Conservation (phyloP, 2,797 vertebrate species). For the Moxostoma hubbsi region DNA sequence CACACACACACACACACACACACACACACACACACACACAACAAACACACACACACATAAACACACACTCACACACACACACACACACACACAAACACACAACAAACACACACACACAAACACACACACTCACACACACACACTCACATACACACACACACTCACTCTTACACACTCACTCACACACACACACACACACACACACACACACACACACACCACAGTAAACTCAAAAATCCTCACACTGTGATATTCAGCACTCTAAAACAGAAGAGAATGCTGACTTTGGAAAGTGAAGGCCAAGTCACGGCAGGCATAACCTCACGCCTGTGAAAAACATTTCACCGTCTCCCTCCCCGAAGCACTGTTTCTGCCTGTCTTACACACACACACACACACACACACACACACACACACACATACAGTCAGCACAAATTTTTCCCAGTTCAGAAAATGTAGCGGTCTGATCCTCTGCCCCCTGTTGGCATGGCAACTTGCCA, state of each 20-base stretch:
- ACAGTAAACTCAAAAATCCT: neutral
- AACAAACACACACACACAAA: no score
- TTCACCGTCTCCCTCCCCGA: neutral
- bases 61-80: no score
- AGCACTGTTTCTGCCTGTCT: neutral
- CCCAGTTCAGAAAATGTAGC: constrained; percentile 65
- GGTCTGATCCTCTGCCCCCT: constrained; percentile 56
- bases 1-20: no score
- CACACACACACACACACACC: neutral
- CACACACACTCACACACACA: no score
- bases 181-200: no score
- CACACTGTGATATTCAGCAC: neutral
- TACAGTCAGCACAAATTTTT: neutral
- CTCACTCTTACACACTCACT: no score
- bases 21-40: no score
- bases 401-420: constrained; percentile 25
- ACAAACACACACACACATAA: no score
- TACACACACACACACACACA: constrained; percentile 10
- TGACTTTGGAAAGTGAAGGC: constrained; percentile 32
- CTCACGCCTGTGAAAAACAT: constrained; percentile 19
- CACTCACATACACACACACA: no score
- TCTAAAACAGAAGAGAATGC: constrained; percentile 20
- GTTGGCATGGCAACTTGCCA: constrained; percentile 60
- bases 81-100: no score
- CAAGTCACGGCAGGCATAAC: neutral